phyloP scores from a whole-genome alignment of 2,888 invertebrate genomes.

The Eumerus sabulonum region DNA sequence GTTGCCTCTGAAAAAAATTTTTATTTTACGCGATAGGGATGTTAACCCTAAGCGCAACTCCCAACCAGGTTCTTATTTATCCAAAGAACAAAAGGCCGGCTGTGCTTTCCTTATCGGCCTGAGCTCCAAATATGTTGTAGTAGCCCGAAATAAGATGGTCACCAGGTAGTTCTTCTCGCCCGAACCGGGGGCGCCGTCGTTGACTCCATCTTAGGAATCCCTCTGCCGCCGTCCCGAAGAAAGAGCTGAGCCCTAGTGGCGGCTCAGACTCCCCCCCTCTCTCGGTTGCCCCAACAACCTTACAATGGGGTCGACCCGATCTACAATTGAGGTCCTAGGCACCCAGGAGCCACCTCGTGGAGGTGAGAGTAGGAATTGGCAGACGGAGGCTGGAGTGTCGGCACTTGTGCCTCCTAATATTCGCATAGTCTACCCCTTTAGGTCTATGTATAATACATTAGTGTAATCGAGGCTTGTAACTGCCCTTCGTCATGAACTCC shows the following conservation, averaged over 20 bases:
- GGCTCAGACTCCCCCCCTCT: background rate
- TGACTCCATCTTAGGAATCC: slow-evolving; percentile 1
- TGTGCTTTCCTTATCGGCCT: background rate
- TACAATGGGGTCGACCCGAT: background rate
- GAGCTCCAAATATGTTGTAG: slow-evolving; percentile 6
- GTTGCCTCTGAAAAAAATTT: background rate
- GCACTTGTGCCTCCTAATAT: no score
- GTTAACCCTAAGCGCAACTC: background rate
- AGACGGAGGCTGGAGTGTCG: background rate
- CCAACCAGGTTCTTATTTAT: background rate
- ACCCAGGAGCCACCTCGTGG: background rate
- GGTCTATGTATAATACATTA: no score
- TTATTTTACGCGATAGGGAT: slow-evolving; percentile 1
- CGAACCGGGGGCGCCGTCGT: background rate
- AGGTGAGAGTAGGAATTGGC: background rate
- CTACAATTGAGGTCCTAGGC: background rate
- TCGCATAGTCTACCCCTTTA: no score
- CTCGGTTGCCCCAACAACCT: background rate
- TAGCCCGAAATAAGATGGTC: slow-evolving; percentile 1
- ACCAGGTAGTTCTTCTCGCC: background rate
- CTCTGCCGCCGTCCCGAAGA: background rate
- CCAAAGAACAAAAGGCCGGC: background rate
- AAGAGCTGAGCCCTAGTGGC: background rate
- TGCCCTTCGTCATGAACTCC: no score
- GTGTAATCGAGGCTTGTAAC: no score